phyloP scores from a whole-genome alignment of 2,113 vertebrate species.

The Crotalus helleri region DNA sequence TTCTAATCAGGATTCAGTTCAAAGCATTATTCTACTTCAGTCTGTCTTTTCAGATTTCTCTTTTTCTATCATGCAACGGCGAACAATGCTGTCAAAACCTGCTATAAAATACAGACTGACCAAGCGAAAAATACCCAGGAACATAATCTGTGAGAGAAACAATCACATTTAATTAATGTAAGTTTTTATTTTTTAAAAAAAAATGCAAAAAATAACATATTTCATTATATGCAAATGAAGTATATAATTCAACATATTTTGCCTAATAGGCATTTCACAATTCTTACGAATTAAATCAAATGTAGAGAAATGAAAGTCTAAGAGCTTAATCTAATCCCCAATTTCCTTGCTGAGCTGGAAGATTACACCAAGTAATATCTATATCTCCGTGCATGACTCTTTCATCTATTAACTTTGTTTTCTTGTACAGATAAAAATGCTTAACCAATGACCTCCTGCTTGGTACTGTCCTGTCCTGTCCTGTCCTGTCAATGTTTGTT shows the following conservation, averaged over 20 bases:
- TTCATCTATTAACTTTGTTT: neutral
- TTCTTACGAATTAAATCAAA: neutral
- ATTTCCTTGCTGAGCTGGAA: neutral
- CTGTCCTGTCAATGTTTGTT: neutral
- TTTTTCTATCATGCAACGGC: conserved; percentile 94
- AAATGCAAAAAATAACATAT: neutral
- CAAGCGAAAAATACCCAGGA: conserved; percentile 94
- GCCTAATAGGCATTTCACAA: neutral
- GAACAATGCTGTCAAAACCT: conserved; percentile 95
- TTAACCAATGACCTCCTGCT: neutral
- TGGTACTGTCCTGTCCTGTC: neutral
- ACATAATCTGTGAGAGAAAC: conserved; percentile 80
- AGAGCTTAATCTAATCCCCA: neutral
- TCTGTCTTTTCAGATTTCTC: conserved; percentile 78
- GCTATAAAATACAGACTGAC: conserved; percentile 91
- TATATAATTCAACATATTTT: conserved; percentile 23
- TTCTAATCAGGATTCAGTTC: conserved; percentile 46
- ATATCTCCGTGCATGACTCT: neutral
- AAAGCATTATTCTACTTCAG: conserved; percentile 79
- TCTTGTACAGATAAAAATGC: neutral
- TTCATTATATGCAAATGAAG: neutral
- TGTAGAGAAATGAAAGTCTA: neutral
- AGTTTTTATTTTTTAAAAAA: neutral
- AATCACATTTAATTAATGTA: conserved; percentile 25
- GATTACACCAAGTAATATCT: neutral